Conservation (phyloP, 2,113 vertebrate genomes). For the Ceyx margarethae region DNA sequence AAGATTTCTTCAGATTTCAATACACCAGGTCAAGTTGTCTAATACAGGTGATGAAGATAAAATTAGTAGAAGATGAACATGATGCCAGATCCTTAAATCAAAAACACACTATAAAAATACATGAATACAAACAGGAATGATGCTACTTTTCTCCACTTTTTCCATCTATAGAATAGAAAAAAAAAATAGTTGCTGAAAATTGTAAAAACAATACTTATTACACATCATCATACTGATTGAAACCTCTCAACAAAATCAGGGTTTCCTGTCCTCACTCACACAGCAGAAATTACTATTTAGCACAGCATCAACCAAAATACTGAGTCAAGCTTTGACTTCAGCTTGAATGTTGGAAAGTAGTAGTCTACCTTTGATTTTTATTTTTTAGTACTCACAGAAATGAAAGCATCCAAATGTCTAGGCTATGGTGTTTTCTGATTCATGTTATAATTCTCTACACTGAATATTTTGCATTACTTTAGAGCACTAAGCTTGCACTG, state of each 20-base stretch:
- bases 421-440: not conserved
- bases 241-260: not conserved
- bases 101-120: not conserved
- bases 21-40: not conserved
- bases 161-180: not conserved
- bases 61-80: not conserved
- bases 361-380: not conserved
- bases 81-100: not conserved
- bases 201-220: not conserved
- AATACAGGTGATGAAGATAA: not conserved
- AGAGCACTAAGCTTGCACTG: not conserved
- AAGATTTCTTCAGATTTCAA: not conserved
- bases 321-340: not conserved
- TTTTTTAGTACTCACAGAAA: not conserved
- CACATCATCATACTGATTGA: accelerated
- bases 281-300: not conserved
- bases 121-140: not conserved
- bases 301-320: not conserved
- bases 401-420: not conserved
- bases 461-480: not conserved
- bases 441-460: not conserved
- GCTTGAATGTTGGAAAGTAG: not conserved
- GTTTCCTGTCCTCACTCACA: not conserved
- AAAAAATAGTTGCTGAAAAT: not conserved
- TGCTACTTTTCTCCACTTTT: not conserved